Evolutionary conservation across 2,113 vertebrate species (phyloP), one percentile per base, ranked within the genome.

Genomic region (Synchiropus splendidus): DNA sequence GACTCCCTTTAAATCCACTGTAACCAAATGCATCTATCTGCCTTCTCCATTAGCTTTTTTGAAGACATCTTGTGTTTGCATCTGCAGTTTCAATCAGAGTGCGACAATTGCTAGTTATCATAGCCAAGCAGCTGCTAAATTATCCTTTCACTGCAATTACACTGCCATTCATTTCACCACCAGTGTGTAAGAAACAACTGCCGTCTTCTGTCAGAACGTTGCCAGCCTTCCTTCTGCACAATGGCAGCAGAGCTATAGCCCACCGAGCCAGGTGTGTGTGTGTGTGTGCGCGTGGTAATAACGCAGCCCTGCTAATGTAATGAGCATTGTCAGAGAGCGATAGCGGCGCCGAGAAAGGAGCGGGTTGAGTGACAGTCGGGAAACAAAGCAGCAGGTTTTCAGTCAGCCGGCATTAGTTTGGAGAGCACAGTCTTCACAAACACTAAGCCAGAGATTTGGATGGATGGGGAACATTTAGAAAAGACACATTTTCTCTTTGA

Each of bases 41-140:
- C 21, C 21, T 27, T 27, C 21, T 27, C 8, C 21, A 27, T 27
- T 27, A 27, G 21, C 21, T 27, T 27, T 27, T 27, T 27, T 27
- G 4, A 27, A 8, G 21, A 27, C 21, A 27, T 27, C 21, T 27
- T 16, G 0, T 16, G 18, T 66, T 50, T 67, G 12, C 18, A 10
- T 18, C 36, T 11, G 5, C 12, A 53, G 36, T 41, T 58, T 70
- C 45, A 40, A 39, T 36, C 55, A 70, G 62, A 75, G 58, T 53
- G 30, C 35, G 60, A 68, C 66, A 72, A 73, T 59, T 63, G 63
- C 18, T 40, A 45, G 61, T 54, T 67, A 68, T 70, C 69, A 71
- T 69, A 63, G 67, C 63, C 50, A 66, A 77, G 59, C 41, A 18
- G 51, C 69, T 77, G 80, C 77, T 75, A 78, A 74, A 82, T 77